These are phyloP conservation scores for Eupithecia vulgata DNA, from an alignment of 2,888 invertebrate genomes.

Conservation along the genomic window DNA sequence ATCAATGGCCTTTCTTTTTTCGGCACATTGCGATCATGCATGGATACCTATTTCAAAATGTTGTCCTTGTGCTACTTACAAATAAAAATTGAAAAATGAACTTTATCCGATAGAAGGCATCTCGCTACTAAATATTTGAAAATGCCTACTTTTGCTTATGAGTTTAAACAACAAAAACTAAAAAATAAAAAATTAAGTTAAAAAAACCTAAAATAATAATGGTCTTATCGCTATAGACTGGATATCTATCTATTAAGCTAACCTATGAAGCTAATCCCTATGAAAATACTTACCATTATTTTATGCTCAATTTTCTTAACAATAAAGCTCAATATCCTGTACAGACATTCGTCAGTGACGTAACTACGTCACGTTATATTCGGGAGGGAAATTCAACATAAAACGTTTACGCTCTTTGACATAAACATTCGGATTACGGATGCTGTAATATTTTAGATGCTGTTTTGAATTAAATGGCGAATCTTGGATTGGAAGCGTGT, in stretches of 20 bases:
- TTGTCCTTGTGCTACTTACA: no score
- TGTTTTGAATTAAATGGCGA: slow-evolving; percentile 28
- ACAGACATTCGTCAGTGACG: slow-evolving; percentile 10
- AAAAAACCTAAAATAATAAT: neutral
- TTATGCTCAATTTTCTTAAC: neutral
- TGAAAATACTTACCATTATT: neutral
- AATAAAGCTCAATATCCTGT: slow-evolving; percentile 9
- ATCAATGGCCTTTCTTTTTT: no score
- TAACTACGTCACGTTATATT: slow-evolving; percentile 8
- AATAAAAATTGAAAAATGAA: no score
- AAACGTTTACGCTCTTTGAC: slow-evolving; percentile 29
- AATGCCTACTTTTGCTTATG: no score
- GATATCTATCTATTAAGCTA: neutral
- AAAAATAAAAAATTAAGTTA: no score
- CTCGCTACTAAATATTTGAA: no score
- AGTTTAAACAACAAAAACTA: no score
- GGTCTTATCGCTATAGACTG: neutral
- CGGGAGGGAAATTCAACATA: slow-evolving; percentile 27
- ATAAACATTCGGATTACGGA: slow-evolving; percentile 30
- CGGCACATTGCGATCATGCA: no score
- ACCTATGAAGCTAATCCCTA: neutral
- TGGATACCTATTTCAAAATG: no score
- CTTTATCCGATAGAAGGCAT: no score
- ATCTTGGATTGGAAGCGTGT: neutral
- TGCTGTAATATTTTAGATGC: slow-evolving; percentile 32